Evolutionary conservation across 2,888 invertebrate genomes (phyloP).

Genomic region (Latheticus oryzae): DNA sequence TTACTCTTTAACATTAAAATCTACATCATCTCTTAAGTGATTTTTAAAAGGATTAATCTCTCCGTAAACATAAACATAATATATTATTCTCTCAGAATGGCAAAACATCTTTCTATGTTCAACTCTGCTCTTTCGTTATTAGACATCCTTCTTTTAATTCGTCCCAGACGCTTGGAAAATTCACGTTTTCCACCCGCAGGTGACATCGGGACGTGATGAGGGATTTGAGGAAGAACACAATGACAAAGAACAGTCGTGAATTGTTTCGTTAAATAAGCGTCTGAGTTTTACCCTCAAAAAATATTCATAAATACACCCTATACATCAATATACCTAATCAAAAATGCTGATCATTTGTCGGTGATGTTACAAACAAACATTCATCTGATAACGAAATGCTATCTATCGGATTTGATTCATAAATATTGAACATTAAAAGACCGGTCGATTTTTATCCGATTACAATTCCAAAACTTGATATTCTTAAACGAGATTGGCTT

Average conservation of each 20-base stretch:
- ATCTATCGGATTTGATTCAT: slow-evolving; percentile 31
- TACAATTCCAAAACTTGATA: slow-evolving; percentile 21
- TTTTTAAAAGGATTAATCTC: slow-evolving; percentile 40
- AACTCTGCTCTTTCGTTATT: slow-evolving; percentile 47
- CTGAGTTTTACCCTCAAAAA: slow-evolving; percentile 13
- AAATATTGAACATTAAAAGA: slow-evolving; percentile 32
- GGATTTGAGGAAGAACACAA: slow-evolving; percentile 38
- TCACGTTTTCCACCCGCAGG: slow-evolving; percentile 24
- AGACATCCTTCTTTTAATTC: slow-evolving; percentile 42
- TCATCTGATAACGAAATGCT: slow-evolving; percentile 26
- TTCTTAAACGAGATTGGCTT: slow-evolving; percentile 14
- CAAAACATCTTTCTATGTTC: slow-evolving; percentile 50
- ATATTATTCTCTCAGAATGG: slow-evolving; percentile 51
- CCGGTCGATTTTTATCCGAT: slow-evolving; percentile 27
- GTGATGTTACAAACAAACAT: slow-evolving; percentile 25
- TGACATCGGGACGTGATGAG: slow-evolving; percentile 29
- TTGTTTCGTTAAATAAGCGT: slow-evolving; percentile 52
- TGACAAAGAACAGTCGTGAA: slow-evolving; percentile 49
- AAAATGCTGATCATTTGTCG: slow-evolving; percentile 35
- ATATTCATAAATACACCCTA: slow-evolving; percentile 24
- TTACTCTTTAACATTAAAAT: no score
- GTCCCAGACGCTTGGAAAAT: slow-evolving; percentile 41
- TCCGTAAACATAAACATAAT: slow-evolving; percentile 49
- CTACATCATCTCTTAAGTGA: slow-evolving; percentile 16
- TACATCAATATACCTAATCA: slow-evolving; percentile 26